Evolutionary conservation across 2,797 vertebrate species (phyloP), one percentile per base, ranked within the genome.

Genomic region (Pristis pectinata): DNA sequence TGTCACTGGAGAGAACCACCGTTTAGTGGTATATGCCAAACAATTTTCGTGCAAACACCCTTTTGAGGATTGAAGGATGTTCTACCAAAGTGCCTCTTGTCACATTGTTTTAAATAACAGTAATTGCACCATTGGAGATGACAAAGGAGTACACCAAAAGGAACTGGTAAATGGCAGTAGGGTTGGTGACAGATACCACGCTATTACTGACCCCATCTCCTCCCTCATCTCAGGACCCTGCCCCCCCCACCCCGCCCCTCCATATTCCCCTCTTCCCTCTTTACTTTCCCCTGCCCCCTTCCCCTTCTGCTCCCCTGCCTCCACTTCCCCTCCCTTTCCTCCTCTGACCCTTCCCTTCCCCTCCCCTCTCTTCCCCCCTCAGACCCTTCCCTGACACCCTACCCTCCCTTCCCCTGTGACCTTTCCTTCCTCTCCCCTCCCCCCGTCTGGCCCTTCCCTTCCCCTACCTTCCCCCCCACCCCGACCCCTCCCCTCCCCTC

Each of bases 1-100:
- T 89, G 67, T 89, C 91, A 72, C 83, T 91, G 94, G 82, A 76
- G 67, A 87, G 82, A 89, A 19, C 17, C 8, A 53, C 94, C 74
- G 10, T 72, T 76, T 44, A 44, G 76, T 37, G 95, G 95, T 94
- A 53, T 74, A 67, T 93, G 67, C 27, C 92, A 74, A 93, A 70
- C 41, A 53, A 74, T 93, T 19, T 27, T 24, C 15, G 27, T 74
- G 37, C 22, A 74, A 34, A 44, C 41, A 53, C 61, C 92, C 92
- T 93, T 70, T 74, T 93, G 91, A 93, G 91, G 91, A 93, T 44
- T 93, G 92, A 93, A 74, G 92, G 92, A 74, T 49, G 24, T 64
- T 93, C 37, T 15, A 74, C 44, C 37, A 49, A 24, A 93, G 44
- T 93, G 92, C 41, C 27, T 53, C 67, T 93, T 67, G 89, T 13